phyloP scores from a whole-genome alignment of 2,888 invertebrate species.

The Phoenoteleia sp. region DNA sequence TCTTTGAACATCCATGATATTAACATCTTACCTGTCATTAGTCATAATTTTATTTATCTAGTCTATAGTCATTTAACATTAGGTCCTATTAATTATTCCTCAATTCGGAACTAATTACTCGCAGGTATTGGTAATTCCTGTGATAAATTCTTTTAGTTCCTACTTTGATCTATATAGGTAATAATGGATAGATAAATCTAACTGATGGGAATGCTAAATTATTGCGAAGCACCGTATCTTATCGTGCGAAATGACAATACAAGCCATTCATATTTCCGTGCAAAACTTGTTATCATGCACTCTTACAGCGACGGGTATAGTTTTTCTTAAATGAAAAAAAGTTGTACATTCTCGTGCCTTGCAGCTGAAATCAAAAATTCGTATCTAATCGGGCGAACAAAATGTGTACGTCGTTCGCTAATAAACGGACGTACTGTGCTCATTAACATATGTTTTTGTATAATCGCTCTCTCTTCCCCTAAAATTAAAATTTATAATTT shows the following conservation, averaged over 20 bases:
- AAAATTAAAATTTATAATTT: slow-evolving; percentile 32
- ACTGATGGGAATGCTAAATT: slow-evolving; percentile 12
- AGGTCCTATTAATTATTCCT: no score
- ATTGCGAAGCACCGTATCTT: slow-evolving; percentile 34
- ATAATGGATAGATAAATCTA: no score
- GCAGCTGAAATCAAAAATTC: slow-evolving; percentile 80
- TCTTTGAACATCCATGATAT: no score
- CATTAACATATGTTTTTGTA: slow-evolving; percentile 40
- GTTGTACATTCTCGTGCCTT: slow-evolving; percentile 85
- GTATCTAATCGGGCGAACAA: slow-evolving; percentile 34
- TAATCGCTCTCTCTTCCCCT: slow-evolving; percentile 33
- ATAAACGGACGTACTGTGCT: slow-evolving; percentile 13
- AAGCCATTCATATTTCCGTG: slow-evolving; percentile 37
- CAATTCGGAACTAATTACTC: no score
- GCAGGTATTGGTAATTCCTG: no score
- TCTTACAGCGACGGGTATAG: slow-evolving; percentile 26
- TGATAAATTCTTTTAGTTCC: slow-evolving; percentile 13
- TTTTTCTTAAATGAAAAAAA: slow-evolving; percentile 66
- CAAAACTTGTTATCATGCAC: slow-evolving; percentile 38
- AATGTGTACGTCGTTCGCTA: neutral
- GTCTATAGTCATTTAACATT: no score
- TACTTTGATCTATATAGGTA: no score
- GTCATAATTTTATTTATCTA: no score
- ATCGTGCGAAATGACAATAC: slow-evolving; percentile 53
- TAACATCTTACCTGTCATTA: no score